Conservation (phyloP, 2,113 vertebrate species). For the Dipodomys ordii region DNA sequence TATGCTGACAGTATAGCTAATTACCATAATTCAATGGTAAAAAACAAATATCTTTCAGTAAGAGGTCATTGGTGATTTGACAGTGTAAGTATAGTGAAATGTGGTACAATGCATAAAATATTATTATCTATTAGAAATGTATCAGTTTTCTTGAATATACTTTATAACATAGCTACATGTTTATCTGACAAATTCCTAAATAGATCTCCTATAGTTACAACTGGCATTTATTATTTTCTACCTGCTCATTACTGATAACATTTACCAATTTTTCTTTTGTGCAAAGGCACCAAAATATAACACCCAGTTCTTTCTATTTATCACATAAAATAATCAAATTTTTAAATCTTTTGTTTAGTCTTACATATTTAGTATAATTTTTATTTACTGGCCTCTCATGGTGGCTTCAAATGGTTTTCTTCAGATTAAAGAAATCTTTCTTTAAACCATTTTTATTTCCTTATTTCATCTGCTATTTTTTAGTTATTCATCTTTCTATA, state of each 20-base stretch:
- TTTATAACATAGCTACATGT: neutral
- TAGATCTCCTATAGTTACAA: neutral
- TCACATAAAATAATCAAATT: neutral
- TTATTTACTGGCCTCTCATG: conserved; percentile 10
- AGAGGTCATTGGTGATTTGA: neutral
- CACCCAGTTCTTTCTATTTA: neutral
- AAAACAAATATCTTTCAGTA: neutral
- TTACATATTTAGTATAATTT: conserved; percentile 22
- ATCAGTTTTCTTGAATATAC: neutral
- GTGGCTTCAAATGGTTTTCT: conserved; percentile 32
- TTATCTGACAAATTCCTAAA: neutral
- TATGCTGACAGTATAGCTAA: neutral
- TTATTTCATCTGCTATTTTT: conserved; percentile 1
- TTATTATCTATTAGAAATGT: neutral
- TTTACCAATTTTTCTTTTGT: conserved; percentile 36
- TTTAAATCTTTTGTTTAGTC: conserved; percentile 42
- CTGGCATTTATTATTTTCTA: neutral
- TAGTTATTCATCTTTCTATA: conserved; percentile 12
- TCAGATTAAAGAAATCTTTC: neutral
- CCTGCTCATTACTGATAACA: neutral
- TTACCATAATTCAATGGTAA: neutral
- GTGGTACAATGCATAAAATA: neutral
- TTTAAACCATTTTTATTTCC: neutral
- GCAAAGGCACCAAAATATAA: conserved; percentile 9
- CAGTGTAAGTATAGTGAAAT: neutral